These are phyloP conservation scores for Taxidea taxus DNA, from an alignment of 2,113 vertebrate genomes.

Conservation along the genomic window DNA sequence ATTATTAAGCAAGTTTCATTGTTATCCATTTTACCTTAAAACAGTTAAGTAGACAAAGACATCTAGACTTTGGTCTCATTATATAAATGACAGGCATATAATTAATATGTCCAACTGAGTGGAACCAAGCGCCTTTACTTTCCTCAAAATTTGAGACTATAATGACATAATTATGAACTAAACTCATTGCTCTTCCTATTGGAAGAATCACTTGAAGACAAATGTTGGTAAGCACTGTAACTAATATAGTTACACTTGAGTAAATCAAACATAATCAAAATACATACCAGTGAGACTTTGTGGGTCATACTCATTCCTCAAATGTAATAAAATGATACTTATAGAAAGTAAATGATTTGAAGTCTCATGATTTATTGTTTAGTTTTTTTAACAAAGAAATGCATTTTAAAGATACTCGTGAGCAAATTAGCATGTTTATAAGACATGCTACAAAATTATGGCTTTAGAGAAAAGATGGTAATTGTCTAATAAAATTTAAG, in stretches of 20 bases:
- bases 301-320: slow-evolving; percentile 73
- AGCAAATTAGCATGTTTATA: slow-evolving; percentile 1
- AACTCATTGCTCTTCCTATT: slow-evolving; percentile 79
- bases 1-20: slow-evolving; percentile 76
- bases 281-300: slow-evolving; percentile 80
- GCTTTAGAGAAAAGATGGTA: neutral
- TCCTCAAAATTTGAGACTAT: slow-evolving; percentile 79
- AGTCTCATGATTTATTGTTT: slow-evolving; percentile 71
- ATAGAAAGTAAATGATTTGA: slow-evolving; percentile 76
- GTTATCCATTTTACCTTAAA: slow-evolving; percentile 76
- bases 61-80: slow-evolving; percentile 75
- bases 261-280: slow-evolving; percentile 85
- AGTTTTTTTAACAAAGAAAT: slow-evolving; percentile 24
- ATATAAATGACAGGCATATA: slow-evolving; percentile 74
- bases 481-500: neutral
- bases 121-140: slow-evolving; percentile 84
- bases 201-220: slow-evolving; percentile 81
- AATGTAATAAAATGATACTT: slow-evolving; percentile 75
- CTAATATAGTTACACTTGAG: slow-evolving; percentile 85
- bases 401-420: neutral
- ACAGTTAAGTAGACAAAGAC: slow-evolving; percentile 82
- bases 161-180: slow-evolving; percentile 82
- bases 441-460: neutral
- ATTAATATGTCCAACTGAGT: slow-evolving; percentile 81
- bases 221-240: slow-evolving; percentile 84